Conservation (phyloP, 2,113 vertebrate genomes). For the Peromyscus californicus region DNA sequence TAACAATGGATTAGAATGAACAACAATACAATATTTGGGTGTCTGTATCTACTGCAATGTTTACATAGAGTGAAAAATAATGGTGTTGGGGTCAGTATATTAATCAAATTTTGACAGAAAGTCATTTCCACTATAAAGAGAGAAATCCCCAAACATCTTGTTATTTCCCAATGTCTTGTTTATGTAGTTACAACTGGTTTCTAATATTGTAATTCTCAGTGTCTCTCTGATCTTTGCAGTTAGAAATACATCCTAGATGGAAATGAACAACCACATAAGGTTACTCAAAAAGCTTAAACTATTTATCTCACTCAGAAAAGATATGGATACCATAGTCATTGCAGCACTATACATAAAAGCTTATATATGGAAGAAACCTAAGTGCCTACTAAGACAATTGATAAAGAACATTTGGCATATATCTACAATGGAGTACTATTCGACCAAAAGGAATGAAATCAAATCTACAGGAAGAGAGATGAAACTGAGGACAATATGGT, state of each 20-base stretch:
- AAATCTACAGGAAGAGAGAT: neutral
- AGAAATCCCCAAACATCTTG: neutral
- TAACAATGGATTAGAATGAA: neutral
- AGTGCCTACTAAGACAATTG: neutral
- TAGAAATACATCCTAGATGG: neutral
- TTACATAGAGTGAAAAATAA: neutral
- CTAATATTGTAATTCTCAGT: neutral
- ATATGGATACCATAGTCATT: too few species aligned
- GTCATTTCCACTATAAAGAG: neutral
- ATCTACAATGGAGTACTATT: neutral
- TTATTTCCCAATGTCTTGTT: neutral
- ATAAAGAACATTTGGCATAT: neutral
- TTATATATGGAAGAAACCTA: neutral
- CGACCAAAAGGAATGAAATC: neutral
- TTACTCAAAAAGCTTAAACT: neutral
- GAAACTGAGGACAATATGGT: neutral
- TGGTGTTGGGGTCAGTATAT: neutral
- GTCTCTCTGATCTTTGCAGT: neutral
- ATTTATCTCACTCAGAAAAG: neutral
- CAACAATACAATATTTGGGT: neutral
- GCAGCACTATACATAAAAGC: neutral
- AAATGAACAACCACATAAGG: neutral
- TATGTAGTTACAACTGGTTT: neutral
- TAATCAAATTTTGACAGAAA: constrained; percentile 2
- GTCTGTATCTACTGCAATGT: neutral